Evolutionary conservation across 1,140 invertebrate genomes (phyloP).

Genomic region (Calliopsis andreniformis): DNA sequence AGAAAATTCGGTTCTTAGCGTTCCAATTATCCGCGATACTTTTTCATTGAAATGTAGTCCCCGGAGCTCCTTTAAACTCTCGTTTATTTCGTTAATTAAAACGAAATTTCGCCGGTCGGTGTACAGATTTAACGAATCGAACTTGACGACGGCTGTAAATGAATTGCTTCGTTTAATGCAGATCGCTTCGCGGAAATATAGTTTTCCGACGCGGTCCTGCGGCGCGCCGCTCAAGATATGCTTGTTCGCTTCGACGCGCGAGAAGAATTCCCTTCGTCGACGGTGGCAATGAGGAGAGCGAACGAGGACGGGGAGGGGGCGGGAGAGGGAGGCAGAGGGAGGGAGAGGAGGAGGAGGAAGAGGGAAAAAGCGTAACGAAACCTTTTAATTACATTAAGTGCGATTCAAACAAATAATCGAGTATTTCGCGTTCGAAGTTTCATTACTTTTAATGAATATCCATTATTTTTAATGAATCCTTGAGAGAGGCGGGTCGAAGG

Average conservation of each 20-base stretch:
- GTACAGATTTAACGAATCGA: conserved; percentile 45
- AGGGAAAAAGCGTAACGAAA: conserved; percentile 23
- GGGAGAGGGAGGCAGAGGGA: no score
- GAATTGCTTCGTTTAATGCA: conserved; percentile 41
- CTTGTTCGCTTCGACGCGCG: background rate
- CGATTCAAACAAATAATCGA: conserved; percentile 55
- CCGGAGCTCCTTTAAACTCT: background rate
- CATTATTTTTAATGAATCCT: conserved; percentile 54
- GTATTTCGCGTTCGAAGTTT: conserved; percentile 36
- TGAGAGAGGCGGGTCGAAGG: conserved; percentile 4
- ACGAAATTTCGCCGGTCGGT: conserved; percentile 23
- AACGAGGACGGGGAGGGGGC: conserved; percentile 2
- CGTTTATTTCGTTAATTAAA: conserved; percentile 47
- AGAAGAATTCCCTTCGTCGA: background rate
- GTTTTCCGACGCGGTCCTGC: conserved; percentile 19
- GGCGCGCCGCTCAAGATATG: background rate
- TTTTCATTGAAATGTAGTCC: conserved; percentile 7
- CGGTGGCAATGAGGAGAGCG: no score
- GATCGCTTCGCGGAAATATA: conserved; percentile 34
- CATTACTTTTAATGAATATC: conserved; percentile 54
- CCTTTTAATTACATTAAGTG: conserved; percentile 46
- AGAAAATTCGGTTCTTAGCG: conserved; percentile 21
- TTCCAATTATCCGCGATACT: conserved; percentile 32
- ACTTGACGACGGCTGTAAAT: conserved; percentile 35
- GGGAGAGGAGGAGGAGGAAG: background rate